phyloP scores from a whole-genome alignment of 2,888 invertebrate species.

The Melangyna quadrimaculata region DNA sequence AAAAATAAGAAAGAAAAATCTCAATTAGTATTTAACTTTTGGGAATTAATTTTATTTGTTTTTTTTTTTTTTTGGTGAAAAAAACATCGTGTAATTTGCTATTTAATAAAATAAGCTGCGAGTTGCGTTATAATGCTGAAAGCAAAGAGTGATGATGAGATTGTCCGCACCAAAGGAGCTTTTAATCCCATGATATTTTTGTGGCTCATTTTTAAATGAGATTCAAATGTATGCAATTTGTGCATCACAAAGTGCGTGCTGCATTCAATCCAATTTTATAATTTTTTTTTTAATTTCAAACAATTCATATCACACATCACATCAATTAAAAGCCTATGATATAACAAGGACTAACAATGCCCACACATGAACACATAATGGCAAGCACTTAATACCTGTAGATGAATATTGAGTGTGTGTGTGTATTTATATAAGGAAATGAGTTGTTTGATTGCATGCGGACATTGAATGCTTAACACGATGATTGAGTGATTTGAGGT shows the following conservation, averaged over 20 bases:
- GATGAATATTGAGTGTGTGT: conserved; percentile 33
- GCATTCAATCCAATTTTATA: neutral
- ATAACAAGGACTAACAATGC: conserved; percentile 19
- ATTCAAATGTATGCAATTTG: conserved; percentile 29
- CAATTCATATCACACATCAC: conserved; percentile 3
- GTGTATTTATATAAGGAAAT: conserved; percentile 42
- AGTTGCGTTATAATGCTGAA: conserved; percentile 59
- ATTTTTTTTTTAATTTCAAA: neutral
- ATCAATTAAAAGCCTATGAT: conserved; percentile 19
- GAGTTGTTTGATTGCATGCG: conserved; percentile 33
- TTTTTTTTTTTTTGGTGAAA: conserved; percentile 31
- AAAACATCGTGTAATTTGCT: conserved; percentile 55
- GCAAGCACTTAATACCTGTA: conserved; percentile 30
- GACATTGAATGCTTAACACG: conserved; percentile 41
- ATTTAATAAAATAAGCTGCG: conserved; percentile 50
- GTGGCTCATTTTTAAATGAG: neutral
- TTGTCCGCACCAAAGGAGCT: conserved; percentile 23
- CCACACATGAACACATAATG: conserved; percentile 5
- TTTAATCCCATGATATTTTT: conserved; percentile 15
- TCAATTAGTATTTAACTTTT: conserved; percentile 14
- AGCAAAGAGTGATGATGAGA: conserved; percentile 47
- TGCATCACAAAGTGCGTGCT: conserved; percentile 45
- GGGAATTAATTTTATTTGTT: neutral
- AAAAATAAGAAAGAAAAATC: conserved; percentile 10
- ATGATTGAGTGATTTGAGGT: conserved; percentile 50